Conservation (phyloP, 1,140 invertebrate genomes). For the Araneus ventricosus region DNA sequence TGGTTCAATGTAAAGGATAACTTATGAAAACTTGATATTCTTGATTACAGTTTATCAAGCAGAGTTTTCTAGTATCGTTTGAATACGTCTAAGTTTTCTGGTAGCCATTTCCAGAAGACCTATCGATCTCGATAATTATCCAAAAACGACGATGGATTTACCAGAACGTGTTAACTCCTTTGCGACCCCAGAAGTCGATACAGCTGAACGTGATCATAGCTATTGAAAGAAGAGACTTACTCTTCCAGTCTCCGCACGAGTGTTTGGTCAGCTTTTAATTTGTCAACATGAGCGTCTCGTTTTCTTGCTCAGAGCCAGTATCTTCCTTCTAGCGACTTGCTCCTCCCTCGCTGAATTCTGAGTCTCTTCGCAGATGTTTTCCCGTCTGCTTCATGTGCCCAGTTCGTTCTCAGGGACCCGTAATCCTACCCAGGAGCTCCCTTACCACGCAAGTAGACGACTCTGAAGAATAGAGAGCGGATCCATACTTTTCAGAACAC, state of each 20-base stretch:
- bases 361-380: constrained; percentile 93
- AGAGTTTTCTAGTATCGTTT: too few species aligned
- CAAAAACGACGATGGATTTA: too few species aligned
- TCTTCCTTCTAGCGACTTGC: constrained; percentile 91
- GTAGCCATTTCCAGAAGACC: too few species aligned
- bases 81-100: too few species aligned
- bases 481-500: too few species aligned
- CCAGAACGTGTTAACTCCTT: too few species aligned
- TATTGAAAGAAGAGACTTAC: not conserved
- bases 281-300: constrained; percentile 94
- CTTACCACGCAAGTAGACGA: constrained; percentile 50
- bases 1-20: too few species aligned
- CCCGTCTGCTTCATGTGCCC: constrained; percentile 93
- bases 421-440: constrained; percentile 77
- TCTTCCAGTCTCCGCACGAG: constrained; percentile 77
- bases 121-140: too few species aligned
- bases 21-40: too few species aligned
- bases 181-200: too few species aligned
- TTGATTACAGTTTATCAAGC: too few species aligned
- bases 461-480: not conserved
- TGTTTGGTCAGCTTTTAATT: constrained; percentile 93
- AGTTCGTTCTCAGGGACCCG: constrained; percentile 90
- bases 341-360: constrained; percentile 93
- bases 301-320: constrained; percentile 93
- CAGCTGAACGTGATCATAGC: not conserved